Evolutionary conservation across 2,797 vertebrate genomes (phyloP).

Genomic region (Taeniopygia guttata): DNA sequence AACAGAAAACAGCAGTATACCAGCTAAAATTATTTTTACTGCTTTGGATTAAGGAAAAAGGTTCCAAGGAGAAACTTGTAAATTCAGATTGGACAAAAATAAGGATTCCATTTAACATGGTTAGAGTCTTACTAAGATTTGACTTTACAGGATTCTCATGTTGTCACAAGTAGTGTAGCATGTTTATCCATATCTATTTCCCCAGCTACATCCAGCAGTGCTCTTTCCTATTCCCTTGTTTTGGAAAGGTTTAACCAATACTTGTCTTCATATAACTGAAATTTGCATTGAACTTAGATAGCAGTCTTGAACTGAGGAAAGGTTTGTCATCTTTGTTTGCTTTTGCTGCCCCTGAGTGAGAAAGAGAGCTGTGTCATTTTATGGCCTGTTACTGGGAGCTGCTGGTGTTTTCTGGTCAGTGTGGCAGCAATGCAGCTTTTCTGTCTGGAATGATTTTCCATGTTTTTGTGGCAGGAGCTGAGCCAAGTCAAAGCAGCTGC

Average conservation of each 20-base stretch:
- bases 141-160: neutral
- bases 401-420: neutral
- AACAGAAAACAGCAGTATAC: neutral
- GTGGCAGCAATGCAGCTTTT: neutral
- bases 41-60: neutral
- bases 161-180: neutral
- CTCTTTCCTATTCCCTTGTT: neutral
- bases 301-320: neutral
- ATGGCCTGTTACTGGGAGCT: neutral
- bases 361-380: neutral
- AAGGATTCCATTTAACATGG: neutral
- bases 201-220: neutral
- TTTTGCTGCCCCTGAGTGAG: neutral
- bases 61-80: neutral
- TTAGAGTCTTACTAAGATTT: neutral
- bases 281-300: neutral
- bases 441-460: neutral
- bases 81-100: neutral
- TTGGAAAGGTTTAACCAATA: neutral
- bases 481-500: conserved; percentile 79
- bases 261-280: neutral
- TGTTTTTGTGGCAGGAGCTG: conserved; percentile 81
- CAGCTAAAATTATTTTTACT: neutral
- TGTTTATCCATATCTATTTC: neutral
- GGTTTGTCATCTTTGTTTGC: neutral